Conservation (phyloP, 1,140 invertebrate species). For the Phenacoccus solenopsis region DNA sequence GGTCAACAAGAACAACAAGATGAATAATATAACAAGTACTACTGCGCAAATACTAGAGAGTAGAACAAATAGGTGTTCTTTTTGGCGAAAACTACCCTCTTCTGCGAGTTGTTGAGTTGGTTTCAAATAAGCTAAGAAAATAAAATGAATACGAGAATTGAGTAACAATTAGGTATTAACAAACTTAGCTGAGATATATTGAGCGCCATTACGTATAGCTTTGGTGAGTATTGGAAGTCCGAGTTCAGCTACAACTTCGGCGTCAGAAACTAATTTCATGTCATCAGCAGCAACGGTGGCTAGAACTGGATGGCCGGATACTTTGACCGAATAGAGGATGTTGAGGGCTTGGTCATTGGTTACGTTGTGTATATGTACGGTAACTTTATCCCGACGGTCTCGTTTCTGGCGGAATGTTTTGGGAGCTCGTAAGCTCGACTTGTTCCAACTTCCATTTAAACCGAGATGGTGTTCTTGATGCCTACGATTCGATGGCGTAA, state of each 20-base stretch:
- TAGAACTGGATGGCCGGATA: conserved; percentile 58
- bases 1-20: background rate
- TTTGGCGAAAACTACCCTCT: background rate
- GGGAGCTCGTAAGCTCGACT: background rate
- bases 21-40: background rate
- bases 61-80: background rate
- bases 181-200: background rate
- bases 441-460: conserved; percentile 31
- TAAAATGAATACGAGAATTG: background rate
- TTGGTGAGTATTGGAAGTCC: conserved; percentile 64
- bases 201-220: conserved; percentile 55
- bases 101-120: background rate
- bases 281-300: conserved; percentile 62
- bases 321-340: conserved; percentile 59
- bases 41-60: background rate
- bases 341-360: conserved; percentile 18
- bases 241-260: conserved; percentile 56
- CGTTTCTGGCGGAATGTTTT: conserved; percentile 14
- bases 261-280: conserved; percentile 57
- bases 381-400: conserved; percentile 19
- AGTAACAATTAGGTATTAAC: too few relatives aligned
- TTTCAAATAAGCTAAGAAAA: background rate
- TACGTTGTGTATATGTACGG: conserved; percentile 25
- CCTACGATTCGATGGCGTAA: too few relatives aligned
- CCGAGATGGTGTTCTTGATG: conserved; percentile 57